Evolutionary conservation across 2,113 vertebrate species (phyloP).

Genomic region (Trinectes maculatus): DNA sequence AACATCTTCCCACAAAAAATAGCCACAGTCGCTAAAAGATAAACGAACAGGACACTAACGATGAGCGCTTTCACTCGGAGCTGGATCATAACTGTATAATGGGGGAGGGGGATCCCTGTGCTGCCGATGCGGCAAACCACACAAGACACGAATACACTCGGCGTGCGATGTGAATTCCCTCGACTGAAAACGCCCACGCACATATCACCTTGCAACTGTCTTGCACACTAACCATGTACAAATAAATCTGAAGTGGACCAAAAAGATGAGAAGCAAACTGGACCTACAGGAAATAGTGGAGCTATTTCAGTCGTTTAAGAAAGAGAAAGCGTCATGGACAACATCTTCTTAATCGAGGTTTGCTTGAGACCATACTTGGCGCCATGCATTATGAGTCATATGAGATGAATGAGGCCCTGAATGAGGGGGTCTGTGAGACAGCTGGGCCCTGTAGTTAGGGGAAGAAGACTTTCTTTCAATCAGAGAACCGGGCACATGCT

Average conservation of each 20-base stretch:
- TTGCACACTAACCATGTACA: constrained; percentile 45
- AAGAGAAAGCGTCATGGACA: too few relatives aligned
- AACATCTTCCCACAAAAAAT: too few relatives aligned
- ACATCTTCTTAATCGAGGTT: too few relatives aligned
- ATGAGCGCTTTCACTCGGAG: constrained; percentile 23
- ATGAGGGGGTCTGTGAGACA: constrained; percentile 20
- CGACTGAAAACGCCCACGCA: constrained; percentile 60
- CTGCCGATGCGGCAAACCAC: constrained; percentile 31
- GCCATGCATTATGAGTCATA: constrained; percentile 48
- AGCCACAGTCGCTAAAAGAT: too few relatives aligned
- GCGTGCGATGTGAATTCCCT: constrained; percentile 47
- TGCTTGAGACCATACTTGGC: too few relatives aligned
- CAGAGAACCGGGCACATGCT: neutral
- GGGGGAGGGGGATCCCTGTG: constrained; percentile 19
- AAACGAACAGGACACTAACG: constrained; percentile 9
- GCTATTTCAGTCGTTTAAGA: too few relatives aligned
- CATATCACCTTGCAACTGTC: constrained; percentile 33
- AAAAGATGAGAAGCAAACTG: constrained; percentile 38
- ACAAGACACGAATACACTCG: constrained; percentile 40
- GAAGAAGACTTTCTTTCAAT: neutral
- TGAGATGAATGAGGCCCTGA: constrained; percentile 32
- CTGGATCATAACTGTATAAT: constrained; percentile 11
- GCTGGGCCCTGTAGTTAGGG: constrained; percentile 14
- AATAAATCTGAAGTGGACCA: constrained; percentile 24
- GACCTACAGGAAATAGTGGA: too few relatives aligned